Base-by-base conservation (phyloP, 2,113 vertebrate species). In the Engystomops pustulosus region DNA sequence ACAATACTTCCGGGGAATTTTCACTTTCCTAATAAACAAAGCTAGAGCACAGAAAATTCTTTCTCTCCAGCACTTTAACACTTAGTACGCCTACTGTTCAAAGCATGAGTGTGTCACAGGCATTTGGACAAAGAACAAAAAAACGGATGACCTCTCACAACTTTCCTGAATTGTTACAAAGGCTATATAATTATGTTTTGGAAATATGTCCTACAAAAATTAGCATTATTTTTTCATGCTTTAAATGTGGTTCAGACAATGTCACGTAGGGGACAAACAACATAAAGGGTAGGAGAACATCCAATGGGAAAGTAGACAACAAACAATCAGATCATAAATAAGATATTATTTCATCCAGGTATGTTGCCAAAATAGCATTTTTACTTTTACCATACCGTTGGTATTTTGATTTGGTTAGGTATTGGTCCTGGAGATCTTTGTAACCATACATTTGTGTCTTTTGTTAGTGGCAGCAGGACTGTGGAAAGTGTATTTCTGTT, bases 1-100 rank as follows among this genome's bases (percentile, higher is more conserved):
- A 77, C 62, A 85, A 58, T 65, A 68, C 44, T 76, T 67, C 81
- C 68, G 58, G 71, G 38, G 81, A 62, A 74, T 45, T 14, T 68
- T 84, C 58, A 70, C 74, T 79, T 30, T 69, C 49, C 34, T 53
- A 18, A 68, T 69, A 78, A 55, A 34, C 74, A 84, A 20, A 23
- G 74, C 47, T 49, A 25, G 9, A 34, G 27, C 79, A 80, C 79
- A 38, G 51, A 58, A 77, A 77, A 47, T 74, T 45, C 41, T 74
- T 74, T 45, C 45, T 47, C 45, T 9, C 23, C 7, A 30, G 36
- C 8, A 27, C 60, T 44, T 45, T 45, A 32, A 47, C 36, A 47
- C 36, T 67, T 80, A 30, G 38, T 47, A 23, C 30, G 25, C 78
- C 38, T 15, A 10, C 14, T 23, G 25, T 55, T 60, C 30, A 32